phyloP scores from a whole-genome alignment of 2,888 invertebrate genomes.

The Callosobruchus maculatus region DNA sequence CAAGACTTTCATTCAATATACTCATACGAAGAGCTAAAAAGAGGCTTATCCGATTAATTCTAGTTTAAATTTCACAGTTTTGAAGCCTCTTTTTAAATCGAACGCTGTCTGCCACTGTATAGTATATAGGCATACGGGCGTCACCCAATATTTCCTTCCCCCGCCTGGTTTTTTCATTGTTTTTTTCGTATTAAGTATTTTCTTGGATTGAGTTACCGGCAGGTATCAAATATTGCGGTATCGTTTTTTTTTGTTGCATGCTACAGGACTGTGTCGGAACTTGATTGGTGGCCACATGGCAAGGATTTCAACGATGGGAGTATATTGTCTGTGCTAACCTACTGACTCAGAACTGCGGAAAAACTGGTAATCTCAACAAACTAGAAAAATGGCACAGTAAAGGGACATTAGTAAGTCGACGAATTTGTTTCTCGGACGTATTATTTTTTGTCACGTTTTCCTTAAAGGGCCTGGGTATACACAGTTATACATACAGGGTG shows the following conservation, averaged over 20 bases:
- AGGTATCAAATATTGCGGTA: slow-evolving; percentile 46
- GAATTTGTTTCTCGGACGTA: too few relatives aligned
- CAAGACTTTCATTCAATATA: too few relatives aligned
- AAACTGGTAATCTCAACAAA: too few relatives aligned
- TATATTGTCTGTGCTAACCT: not conserved
- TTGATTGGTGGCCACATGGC: not conserved
- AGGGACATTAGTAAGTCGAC: too few relatives aligned
- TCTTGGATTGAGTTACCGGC: slow-evolving; percentile 41
- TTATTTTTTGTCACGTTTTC: too few relatives aligned
- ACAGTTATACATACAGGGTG: too few relatives aligned
- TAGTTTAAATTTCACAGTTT: too few relatives aligned
- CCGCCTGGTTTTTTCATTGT: slow-evolving; percentile 31
- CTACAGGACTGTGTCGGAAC: not conserved
- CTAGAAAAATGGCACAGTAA: too few relatives aligned
- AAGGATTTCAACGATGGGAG: not conserved
- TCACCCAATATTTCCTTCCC: slow-evolving; percentile 43
- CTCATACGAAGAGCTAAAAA: too few relatives aligned
- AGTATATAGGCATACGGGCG: slow-evolving; percentile 9
- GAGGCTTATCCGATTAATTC: too few relatives aligned
- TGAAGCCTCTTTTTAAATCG: not conserved
- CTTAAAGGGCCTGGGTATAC: too few relatives aligned
- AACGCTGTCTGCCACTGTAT: not conserved
- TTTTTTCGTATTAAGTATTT: slow-evolving; percentile 29
- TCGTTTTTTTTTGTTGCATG: slow-evolving; percentile 13
- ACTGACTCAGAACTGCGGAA: not conserved